A percentile compares a stretch with the other conserved stretches of the same genome.
These are phyloP conservation scores for Festucalex cinctus DNA, from an alignment of 2,113 vertebrate species.

Conservation along the genomic window DNA sequence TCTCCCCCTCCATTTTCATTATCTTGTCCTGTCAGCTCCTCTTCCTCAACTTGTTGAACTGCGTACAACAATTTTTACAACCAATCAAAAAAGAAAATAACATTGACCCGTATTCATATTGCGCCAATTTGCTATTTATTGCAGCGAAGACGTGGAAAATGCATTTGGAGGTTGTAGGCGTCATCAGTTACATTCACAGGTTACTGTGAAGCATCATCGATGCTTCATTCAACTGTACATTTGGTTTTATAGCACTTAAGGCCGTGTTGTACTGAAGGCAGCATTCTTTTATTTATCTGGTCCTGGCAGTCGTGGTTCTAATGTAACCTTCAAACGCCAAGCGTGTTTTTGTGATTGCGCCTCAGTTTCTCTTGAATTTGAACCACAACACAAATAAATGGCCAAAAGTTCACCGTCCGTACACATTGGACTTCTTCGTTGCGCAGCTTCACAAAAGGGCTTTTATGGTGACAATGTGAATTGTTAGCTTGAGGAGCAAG, in stretches of 20 bases:
- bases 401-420: constrained; percentile 1
- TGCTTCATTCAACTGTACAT: background rate
- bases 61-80: constrained; percentile 8
- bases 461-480: constrained; percentile 30
- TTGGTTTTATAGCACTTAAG: background rate
- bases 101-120: too few species aligned
- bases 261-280: background rate
- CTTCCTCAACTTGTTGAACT: constrained; percentile 53
- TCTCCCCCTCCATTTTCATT: constrained; percentile 34
- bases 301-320: background rate
- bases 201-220: background rate
- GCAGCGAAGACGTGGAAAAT: background rate
- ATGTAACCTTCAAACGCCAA: background rate
- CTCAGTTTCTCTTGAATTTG: background rate
- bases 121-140: background rate
- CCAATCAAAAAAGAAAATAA: background rate
- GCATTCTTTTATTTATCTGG: background rate
- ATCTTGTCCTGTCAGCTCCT: constrained; percentile 41
- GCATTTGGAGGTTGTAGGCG: background rate
- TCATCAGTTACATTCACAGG: background rate
- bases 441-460: constrained; percentile 6
- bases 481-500: constrained; percentile 44
- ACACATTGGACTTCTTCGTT: background rate
- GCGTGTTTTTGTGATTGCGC: background rate
- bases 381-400: background rate